A percentile compares a stretch with the other conserved stretches of the same genome.
phyloP scores from a whole-genome alignment of 2,888 invertebrate species.

The Falcaria lacertinaria region DNA sequence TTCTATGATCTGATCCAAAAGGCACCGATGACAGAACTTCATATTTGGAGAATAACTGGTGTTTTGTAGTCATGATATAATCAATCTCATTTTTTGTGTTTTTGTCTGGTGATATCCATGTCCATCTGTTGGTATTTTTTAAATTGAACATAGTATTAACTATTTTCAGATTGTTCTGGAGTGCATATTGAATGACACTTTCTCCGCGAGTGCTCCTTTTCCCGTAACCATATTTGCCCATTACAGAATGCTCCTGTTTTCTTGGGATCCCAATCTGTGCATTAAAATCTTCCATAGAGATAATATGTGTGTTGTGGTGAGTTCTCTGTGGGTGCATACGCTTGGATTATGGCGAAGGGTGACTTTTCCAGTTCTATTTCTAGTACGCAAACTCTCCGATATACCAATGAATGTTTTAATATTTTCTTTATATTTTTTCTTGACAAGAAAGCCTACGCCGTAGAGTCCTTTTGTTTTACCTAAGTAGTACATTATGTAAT shows the following conservation, averaged over 20 bases:
- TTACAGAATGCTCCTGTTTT: too few species aligned
- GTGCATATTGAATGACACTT: conserved; percentile 6
- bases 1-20: conserved; percentile 15
- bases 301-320: conserved; percentile 16
- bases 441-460: conserved; percentile 20
- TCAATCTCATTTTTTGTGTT: conserved; percentile 9
- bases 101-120: conserved; percentile 10
- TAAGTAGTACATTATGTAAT: conserved; percentile 16
- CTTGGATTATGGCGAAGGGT: conserved; percentile 14
- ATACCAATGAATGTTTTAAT: conserved; percentile 18
- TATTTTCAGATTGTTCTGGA: conserved; percentile 8
- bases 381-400: conserved; percentile 19
- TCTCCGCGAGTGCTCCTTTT: conserved; percentile 8
- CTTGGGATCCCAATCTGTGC: too few species aligned
- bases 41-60: conserved; percentile 7
- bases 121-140: conserved; percentile 5
- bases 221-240: too few species aligned
- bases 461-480: conserved; percentile 18
- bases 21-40: conserved; percentile 10
- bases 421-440: conserved; percentile 14
- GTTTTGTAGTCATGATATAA: conserved; percentile 7
- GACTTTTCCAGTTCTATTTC: conserved; percentile 16
- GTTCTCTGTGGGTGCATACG: conserved; percentile 14
- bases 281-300: too few species aligned
- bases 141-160: conserved; percentile 9